Evolutionary conservation across 2,113 vertebrate genomes (phyloP).

Genomic region (Hyla sarda): DNA sequence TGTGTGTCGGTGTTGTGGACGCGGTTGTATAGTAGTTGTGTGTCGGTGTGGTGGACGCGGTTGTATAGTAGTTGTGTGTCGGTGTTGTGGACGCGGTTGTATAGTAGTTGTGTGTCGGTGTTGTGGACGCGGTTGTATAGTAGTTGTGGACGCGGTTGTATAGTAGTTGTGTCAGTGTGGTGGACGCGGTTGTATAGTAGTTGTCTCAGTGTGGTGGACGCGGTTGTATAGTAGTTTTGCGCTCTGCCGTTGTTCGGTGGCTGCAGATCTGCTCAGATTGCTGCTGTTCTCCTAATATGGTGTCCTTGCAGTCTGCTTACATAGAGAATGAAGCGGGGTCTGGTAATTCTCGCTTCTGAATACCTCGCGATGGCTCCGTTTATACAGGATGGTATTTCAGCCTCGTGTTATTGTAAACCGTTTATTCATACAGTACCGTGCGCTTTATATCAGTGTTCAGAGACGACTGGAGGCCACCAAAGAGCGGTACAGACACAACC

Average conservation of each 20-base stretch:
- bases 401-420: neutral
- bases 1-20: too few relatives aligned
- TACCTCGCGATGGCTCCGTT: neutral
- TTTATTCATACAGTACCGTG: neutral
- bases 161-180: too few relatives aligned
- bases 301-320: neutral
- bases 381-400: neutral
- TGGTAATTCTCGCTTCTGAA: neutral
- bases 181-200: too few relatives aligned
- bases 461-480: neutral
- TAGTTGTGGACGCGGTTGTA: too few relatives aligned
- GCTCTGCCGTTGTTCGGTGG: neutral
- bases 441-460: neutral
- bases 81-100: too few relatives aligned
- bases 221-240: neutral
- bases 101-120: too few relatives aligned
- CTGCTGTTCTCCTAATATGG: slow-evolving; percentile 34
- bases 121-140: too few relatives aligned
- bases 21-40: too few relatives aligned
- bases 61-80: too few relatives aligned
- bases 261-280: neutral
- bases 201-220: too few relatives aligned
- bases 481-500: neutral
- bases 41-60: too few relatives aligned
- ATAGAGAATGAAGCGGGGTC: neutral